Conservation (phyloP, 1,140 invertebrate species). For the Amyelois transitella region DNA sequence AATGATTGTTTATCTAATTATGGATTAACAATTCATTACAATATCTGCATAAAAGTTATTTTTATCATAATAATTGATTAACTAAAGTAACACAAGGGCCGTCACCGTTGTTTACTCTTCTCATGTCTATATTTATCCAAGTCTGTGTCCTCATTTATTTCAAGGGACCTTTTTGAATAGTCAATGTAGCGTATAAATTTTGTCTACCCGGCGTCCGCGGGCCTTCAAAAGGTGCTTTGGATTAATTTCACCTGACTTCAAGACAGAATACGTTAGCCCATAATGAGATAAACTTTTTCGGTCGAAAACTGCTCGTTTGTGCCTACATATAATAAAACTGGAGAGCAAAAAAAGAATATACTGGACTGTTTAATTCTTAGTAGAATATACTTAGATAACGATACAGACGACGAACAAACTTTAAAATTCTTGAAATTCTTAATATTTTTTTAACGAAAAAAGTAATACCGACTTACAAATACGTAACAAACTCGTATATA, state of each 20-base stretch:
- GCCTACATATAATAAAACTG: too few relatives aligned
- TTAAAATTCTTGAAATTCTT: too few relatives aligned
- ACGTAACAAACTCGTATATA: too few relatives aligned
- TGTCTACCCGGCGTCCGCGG: conserved; percentile 32
- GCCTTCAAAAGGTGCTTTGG: conserved; percentile 57
- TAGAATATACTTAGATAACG: too few relatives aligned
- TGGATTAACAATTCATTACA: not conserved
- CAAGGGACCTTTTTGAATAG: conserved; percentile 61
- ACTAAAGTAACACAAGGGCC: not conserved
- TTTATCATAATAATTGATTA: not conserved
- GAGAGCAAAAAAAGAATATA: too few relatives aligned
- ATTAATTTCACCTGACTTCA: conserved; percentile 58
- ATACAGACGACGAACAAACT: too few relatives aligned
- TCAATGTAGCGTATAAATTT: conserved; percentile 66
- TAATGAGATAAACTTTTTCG: conserved; percentile 30
- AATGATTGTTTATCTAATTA: too few relatives aligned
- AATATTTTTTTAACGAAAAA: too few relatives aligned
- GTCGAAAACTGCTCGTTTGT: conserved; percentile 12
- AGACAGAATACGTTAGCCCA: conserved; percentile 28
- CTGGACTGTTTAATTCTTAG: too few relatives aligned
- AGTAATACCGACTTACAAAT: too few relatives aligned
- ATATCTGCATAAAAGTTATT: not conserved
- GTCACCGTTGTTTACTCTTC: conserved; percentile 13
- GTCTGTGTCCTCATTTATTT: conserved; percentile 48
- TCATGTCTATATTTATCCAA: conserved; percentile 26